phyloP scores from a whole-genome alignment of 1,140 invertebrate genomes.

The Micrasema minimum region DNA sequence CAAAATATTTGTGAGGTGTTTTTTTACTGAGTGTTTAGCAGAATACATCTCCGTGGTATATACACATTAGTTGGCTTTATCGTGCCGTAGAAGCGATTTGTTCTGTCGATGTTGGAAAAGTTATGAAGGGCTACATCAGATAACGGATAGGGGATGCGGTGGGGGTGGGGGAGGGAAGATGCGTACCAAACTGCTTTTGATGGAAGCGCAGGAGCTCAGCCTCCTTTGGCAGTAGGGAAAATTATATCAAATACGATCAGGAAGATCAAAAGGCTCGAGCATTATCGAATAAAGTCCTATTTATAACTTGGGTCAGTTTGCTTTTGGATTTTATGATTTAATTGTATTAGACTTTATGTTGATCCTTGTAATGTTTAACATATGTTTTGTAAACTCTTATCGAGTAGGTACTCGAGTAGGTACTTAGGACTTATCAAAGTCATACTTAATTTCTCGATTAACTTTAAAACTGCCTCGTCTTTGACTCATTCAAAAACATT shows the following conservation, averaged over 20 bases:
- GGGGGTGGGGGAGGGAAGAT: background rate
- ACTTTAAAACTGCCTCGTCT: too few relatives aligned
- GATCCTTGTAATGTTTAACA: too few relatives aligned
- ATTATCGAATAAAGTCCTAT: background rate
- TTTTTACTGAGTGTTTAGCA: too few relatives aligned
- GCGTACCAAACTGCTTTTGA: constrained; percentile 23
- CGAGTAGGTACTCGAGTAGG: too few relatives aligned
- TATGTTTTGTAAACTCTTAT: too few relatives aligned
- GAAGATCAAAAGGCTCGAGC: background rate
- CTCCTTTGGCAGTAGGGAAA: background rate
- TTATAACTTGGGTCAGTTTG: too few relatives aligned
- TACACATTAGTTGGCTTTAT: constrained; percentile 11
- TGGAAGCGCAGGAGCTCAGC: constrained; percentile 7
- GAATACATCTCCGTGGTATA: constrained; percentile 3
- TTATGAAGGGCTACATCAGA: constrained; percentile 37
- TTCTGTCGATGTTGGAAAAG: constrained; percentile 43
- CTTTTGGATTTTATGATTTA: too few relatives aligned
- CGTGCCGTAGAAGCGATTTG: constrained; percentile 39
- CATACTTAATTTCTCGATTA: too few relatives aligned
- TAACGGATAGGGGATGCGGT: constrained; percentile 4
- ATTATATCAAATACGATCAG: constrained; percentile 4
- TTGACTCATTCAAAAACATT: too few relatives aligned
- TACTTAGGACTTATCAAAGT: too few relatives aligned
- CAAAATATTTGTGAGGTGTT: too few relatives aligned
- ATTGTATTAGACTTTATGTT: too few relatives aligned